Evolutionary conservation across 2,888 invertebrate genomes (phyloP), one percentile per base, ranked within the genome.

Genomic region (Platycnemis pennipes): DNA sequence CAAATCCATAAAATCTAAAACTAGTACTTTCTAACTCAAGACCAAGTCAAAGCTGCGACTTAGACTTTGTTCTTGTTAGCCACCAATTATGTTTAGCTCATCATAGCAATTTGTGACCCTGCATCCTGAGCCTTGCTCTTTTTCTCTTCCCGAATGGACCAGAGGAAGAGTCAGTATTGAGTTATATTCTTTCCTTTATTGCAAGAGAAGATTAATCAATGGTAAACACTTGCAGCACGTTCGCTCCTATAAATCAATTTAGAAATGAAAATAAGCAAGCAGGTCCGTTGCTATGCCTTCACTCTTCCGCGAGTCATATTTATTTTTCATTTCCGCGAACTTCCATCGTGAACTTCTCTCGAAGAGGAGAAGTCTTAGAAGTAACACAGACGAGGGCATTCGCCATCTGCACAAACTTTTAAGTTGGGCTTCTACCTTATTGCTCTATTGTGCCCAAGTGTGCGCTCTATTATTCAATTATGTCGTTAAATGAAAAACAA

Each of bases 291-390:
- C 77, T 11, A 77, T 37, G 77, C 77, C 37, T 77, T 37, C 77
- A 37, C 13, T 77, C 31, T 37, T 77, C 37, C 13, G 13, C 37
- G 77, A 77, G 31, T 77, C n/a, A 77, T 77, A 77, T 77, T 77
- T 77, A 77, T 77, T 77, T 77, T 77, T 77, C 77, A 77, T 77
- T 77, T 77, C 77, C 77, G 37, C 31, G 77, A 77, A 31, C 77
- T 77, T 77, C 77, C 37, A 37, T 77, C 77, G 31, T 77, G 31
- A 77, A 77, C 77, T 31, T 77, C 37, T 77, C 37, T n/a, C 13
- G 37, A 16, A 77, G 77, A 77, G 11, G 77, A 77, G 77, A 63
- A 26, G 26, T 77, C 77, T 77, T 37, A 13, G 37, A 4, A 31
- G 77, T 8, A 77, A 16, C 63, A 22, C 77, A 77, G 37, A 77